A percentile compares a stretch with the other conserved stretches of the same genome.
phyloP scores from a whole-genome alignment of 1,140 invertebrate genomes.

The Caenorhabditis latens region DNA sequence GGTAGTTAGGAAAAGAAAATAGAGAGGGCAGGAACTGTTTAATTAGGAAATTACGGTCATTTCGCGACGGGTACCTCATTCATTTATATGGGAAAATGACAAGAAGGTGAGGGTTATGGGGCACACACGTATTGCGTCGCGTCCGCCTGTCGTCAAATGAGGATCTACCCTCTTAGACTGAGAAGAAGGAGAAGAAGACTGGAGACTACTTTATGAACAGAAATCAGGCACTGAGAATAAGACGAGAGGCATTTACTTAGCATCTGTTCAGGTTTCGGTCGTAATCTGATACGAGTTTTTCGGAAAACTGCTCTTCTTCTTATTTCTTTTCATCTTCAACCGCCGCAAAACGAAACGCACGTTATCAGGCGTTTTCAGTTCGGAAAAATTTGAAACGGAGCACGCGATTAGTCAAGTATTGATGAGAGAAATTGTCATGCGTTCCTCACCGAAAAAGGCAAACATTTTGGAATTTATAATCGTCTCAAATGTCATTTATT shows the following conservation, averaged over 20 bases:
- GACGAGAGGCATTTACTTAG: slow-evolving; percentile 54
- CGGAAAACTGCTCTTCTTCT: slow-evolving; percentile 47
- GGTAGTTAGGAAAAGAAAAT: background rate
- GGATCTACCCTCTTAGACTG: background rate
- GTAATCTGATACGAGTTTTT: slow-evolving; percentile 52
- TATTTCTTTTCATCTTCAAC: slow-evolving; percentile 46
- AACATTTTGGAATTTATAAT: background rate
- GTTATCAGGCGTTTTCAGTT: slow-evolving; percentile 53
- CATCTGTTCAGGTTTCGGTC: slow-evolving; percentile 55
- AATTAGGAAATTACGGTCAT: slow-evolving; percentile 55
- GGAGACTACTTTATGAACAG: slow-evolving; percentile 49
- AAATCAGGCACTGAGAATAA: slow-evolving; percentile 30
- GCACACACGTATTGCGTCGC: background rate
- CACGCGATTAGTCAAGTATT: background rate
- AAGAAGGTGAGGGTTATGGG: slow-evolving; percentile 46
- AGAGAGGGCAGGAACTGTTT: slow-evolving; percentile 54
- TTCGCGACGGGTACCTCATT: slow-evolving; percentile 13
- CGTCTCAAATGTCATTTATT: background rate
- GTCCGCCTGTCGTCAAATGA: slow-evolving; percentile 15
- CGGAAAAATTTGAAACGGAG: background rate
- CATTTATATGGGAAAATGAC: slow-evolving; percentile 21
- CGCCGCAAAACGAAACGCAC: slow-evolving; percentile 23
- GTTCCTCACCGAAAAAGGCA: background rate
- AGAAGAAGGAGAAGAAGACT: no score
- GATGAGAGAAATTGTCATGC: background rate